Conservation (phyloP, 1,140 invertebrate genomes). For the Drosophila neocordata region DNA sequence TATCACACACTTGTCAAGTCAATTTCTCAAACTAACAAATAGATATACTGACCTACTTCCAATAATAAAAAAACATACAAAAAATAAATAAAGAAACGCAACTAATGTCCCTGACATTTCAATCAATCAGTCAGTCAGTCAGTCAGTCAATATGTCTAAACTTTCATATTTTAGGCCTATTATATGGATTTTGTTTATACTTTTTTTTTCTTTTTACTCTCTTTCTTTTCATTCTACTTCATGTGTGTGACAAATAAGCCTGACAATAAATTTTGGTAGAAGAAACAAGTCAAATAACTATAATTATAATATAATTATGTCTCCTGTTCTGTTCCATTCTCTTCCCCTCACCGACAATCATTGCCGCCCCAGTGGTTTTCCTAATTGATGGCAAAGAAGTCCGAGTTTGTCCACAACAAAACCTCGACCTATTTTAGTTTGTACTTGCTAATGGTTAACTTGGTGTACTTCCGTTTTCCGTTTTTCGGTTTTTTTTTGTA, state of each 20-base stretch:
- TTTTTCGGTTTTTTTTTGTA: too few relatives aligned
- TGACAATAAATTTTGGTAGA: not conserved
- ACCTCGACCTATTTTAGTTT: not conserved
- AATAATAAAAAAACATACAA: not conserved
- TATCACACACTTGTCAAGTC: not conserved
- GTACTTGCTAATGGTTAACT: not conserved
- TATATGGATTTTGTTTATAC: slow-evolving; percentile 52
- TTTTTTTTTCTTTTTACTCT: slow-evolving; percentile 1
- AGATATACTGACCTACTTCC: slow-evolving; percentile 51
- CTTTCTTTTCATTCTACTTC: slow-evolving; percentile 17
- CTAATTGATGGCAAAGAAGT: slow-evolving; percentile 5
- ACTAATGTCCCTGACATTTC: slow-evolving; percentile 65
- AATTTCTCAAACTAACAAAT: slow-evolving; percentile 16
- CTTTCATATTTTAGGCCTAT: slow-evolving; percentile 20
- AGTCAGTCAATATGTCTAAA: slow-evolving; percentile 37
- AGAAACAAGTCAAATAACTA: not conserved
- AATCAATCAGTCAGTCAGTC: slow-evolving; percentile 66
- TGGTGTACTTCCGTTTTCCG: slow-evolving; percentile 3
- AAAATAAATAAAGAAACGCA: not conserved
- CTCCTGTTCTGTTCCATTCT: not conserved
- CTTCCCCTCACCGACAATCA: too few relatives aligned
- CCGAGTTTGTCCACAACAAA: slow-evolving; percentile 3
- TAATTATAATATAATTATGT: slow-evolving; percentile 2
- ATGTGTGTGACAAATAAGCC: not conserved
- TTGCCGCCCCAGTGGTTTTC: not conserved